Evolutionary conservation across 1,140 invertebrate species (phyloP), one percentile per base, ranked within the genome.

Genomic region (Helicoverpa armigera): DNA sequence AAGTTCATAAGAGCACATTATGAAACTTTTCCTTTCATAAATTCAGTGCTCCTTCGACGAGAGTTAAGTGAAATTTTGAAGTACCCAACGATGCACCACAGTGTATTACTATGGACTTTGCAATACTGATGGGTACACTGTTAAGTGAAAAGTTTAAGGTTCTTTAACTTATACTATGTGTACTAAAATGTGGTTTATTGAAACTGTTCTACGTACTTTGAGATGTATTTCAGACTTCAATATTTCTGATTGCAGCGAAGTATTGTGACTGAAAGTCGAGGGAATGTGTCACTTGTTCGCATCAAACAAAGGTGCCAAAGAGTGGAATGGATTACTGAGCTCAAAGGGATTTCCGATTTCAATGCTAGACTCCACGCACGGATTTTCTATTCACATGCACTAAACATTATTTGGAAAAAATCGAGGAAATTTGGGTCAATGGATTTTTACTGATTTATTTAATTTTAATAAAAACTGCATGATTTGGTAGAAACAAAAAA

Each of bases 61-160:
- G 67, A 83, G 75, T 85, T 84, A 82, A 86, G 80, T 83, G 78
- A 87, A 85, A 84, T 84, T 85, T 85, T 58, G 83, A 82, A 82
- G 84, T 77, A 82, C 53, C 79, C 63, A 72, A 82, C 75, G 86
- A 84, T 83, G 82, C 82, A 83, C 82, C 65, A 78, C 81, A 85
- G 54, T 83, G 53, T 67, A 67, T 50, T 9, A 67, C 35, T 63
- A 69, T 58, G 13, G 53, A 51, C 73, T 54, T 63, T 31, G 74
- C 60, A 67, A 78, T 82, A 53, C 60, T 58, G 12, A 35, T 63
- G 70, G 43, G n/a, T 74, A 65, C 54, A 54, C 35, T 12, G 67
- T 63, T 76, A 79, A 83, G 81, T 83, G 79, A 56, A 72, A 81
- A 85, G 81, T 83, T 83, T 63, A 54, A 60, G 29, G 51, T 10